Evolutionary conservation across 2,113 vertebrate species (phyloP), one percentile per base, ranked within the genome.

Genomic region (Calidris pygmaea): DNA sequence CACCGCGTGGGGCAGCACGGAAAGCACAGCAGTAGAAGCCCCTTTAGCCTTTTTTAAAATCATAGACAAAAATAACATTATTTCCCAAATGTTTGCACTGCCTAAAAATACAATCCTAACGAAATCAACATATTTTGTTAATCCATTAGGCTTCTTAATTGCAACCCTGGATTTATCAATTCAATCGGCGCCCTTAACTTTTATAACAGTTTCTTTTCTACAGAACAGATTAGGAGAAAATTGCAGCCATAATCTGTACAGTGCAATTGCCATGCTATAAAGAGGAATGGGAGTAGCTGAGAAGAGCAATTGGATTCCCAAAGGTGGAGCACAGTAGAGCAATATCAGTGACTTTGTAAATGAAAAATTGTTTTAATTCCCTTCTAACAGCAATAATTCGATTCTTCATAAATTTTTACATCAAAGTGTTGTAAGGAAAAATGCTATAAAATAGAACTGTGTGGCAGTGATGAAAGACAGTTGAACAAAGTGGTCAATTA

Each of bases 321-420:
- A 97, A 98, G 98, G 98, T 98, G 98, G 98, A 97, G 97, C 98
- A 97, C 98, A 97, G 93, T 96, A 96, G 96, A 97, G 98, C 97
- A 98, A 98, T 98, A 98, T 97, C 96, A 76, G 98, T 97, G 97
- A 97, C 96, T 98, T 95, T 70, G 97, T 97, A 98, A 98, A 98
- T 98, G 98, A 98, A 98, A 98, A 98, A 98, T 98, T 97, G 98
- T 98, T 98, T 98, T 98, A 98, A 98, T 98, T 98, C 98, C 95
- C 97, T 98, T 97, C 98, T 98, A 97, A 97, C 98, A 98, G 98
- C 98, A 98, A 98, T 98, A 98, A 98, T 98, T 98, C 98, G 98
- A 98, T 98, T 98, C 98, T 98, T 98, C 98, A 98, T 98, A 98
- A 98, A 98, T 98, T 98, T 98, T 98, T 97, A 98, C 98, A 98